A percentile compares a stretch with the other conserved stretches of the same genome.
Conservation (phyloP, 2,113 vertebrate genomes). For the Puntigrus tetrazona region DNA sequence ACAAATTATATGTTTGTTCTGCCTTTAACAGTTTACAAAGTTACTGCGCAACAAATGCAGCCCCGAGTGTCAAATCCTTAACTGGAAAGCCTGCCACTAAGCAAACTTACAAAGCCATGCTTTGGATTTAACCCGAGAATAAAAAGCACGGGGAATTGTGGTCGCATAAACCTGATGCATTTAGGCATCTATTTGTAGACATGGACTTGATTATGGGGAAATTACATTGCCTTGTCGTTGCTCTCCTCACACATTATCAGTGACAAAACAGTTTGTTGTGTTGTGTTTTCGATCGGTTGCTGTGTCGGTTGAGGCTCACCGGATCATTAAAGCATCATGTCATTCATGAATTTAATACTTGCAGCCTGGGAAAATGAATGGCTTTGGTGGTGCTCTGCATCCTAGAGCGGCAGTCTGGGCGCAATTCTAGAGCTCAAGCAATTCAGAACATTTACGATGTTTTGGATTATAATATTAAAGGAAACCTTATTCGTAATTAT, state of each 20-base stretch:
- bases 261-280: neutral
- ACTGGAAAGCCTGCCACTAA: neutral
- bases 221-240: neutral
- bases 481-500: constrained; percentile 13
- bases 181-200: neutral
- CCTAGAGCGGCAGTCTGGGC: neutral
- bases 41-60: constrained; percentile 19
- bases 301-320: neutral
- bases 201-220: neutral
- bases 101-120: neutral
- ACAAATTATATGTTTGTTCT: constrained; percentile 24
- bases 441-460: neutral
- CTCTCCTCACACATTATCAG: neutral
- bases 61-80: neutral
- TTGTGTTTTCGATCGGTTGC: neutral
- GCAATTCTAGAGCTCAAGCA: neutral
- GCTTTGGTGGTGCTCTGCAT: neutral
- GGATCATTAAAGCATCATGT: neutral
- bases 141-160: neutral
- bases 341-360: constrained; percentile 8
- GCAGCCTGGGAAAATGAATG: neutral
- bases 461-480: constrained; percentile 16
- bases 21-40: neutral
- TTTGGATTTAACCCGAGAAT: neutral
- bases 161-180: neutral